phyloP scores from a whole-genome alignment of 2,888 invertebrate genomes.

The Diaphora mendica region DNA sequence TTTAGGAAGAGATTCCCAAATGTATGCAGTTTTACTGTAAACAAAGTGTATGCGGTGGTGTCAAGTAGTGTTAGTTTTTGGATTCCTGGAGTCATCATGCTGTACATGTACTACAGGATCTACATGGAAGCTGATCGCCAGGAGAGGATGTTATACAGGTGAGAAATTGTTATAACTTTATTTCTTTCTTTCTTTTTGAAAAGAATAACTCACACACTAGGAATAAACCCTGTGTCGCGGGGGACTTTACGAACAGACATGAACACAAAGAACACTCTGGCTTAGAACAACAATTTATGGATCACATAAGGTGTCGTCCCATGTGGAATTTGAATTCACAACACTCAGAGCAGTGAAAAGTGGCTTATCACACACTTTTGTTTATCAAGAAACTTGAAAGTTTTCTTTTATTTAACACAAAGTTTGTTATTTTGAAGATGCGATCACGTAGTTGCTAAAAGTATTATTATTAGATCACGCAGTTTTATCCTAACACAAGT shows the following conservation, averaged over 20 bases:
- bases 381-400: neutral
- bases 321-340: too few species aligned
- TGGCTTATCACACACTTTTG: too few species aligned
- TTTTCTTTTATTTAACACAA: neutral
- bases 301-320: too few species aligned
- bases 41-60: constrained; percentile 94
- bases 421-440: neutral
- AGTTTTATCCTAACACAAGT: neutral
- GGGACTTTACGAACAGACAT: too few species aligned
- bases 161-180: constrained; percentile 54
- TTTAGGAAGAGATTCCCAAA: constrained; percentile 89
- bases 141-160: constrained; percentile 94
- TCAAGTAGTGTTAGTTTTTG: constrained; percentile 97
- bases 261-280: too few species aligned
- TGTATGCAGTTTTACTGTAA: constrained; percentile 94
- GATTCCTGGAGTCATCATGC: constrained; percentile 97
- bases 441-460: neutral
- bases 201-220: too few species aligned
- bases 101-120: constrained; percentile 96
- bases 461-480: neutral
- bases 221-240: too few species aligned
- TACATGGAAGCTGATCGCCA: constrained; percentile 94
- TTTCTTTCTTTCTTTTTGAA: too few species aligned
- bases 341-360: too few species aligned
- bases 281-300: neutral